Evolutionary conservation across 1,140 invertebrate genomes (phyloP).

Genomic region (Polypedilum pembai): DNA sequence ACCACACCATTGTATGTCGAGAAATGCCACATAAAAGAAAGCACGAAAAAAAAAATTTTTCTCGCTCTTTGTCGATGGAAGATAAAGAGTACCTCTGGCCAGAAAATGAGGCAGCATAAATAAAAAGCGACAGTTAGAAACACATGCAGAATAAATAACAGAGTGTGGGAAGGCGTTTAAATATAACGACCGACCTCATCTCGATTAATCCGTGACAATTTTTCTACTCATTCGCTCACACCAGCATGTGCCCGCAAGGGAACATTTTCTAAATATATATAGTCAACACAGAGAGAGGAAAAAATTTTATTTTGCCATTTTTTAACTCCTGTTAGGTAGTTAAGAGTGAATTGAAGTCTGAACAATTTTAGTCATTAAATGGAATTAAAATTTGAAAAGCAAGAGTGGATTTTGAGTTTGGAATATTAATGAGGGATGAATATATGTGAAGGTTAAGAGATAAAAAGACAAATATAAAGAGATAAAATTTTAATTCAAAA

Average conservation of each 20-base stretch:
- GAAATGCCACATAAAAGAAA: too few relatives aligned
- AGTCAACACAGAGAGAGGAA: background rate
- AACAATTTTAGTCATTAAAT: constrained; percentile 11
- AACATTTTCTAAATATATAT: background rate
- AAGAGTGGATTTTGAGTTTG: constrained; percentile 1
- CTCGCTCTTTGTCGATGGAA: background rate
- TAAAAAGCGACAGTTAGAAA: background rate
- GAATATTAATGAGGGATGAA: background rate
- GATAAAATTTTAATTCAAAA: too few relatives aligned
- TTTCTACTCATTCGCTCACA: background rate
- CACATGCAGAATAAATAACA: too few relatives aligned
- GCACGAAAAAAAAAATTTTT: background rate
- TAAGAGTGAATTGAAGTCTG: background rate
- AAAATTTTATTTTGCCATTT: background rate
- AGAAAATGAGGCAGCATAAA: constrained; percentile 11
- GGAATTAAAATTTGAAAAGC: constrained; percentile 6
- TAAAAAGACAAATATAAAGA: too few relatives aligned
- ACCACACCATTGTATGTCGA: too few relatives aligned
- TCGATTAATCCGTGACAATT: constrained; percentile 17
- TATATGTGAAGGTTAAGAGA: too few relatives aligned
- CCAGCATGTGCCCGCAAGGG: background rate
- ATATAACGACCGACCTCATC: background rate
- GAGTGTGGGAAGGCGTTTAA: background rate
- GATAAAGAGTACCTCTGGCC: background rate
- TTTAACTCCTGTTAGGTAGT: background rate